These are phyloP conservation scores for Anableps anableps DNA, from an alignment of 2,797 vertebrate species.

Conservation along the genomic window DNA sequence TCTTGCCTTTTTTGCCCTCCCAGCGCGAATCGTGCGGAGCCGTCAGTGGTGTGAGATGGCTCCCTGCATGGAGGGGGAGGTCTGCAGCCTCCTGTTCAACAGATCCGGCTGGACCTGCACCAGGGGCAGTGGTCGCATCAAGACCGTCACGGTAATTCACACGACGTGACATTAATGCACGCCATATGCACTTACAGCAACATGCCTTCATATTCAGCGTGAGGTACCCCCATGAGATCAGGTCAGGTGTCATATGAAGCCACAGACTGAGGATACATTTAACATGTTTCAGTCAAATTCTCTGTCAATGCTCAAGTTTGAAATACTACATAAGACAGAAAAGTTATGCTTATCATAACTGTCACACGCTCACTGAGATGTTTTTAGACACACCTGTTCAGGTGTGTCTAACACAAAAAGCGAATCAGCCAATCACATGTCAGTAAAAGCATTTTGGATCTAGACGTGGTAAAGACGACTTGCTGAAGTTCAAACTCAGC, in stretches of 20 bases:
- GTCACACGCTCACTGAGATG: too few relatives aligned
- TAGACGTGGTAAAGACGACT: too few relatives aligned
- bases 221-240: not conserved
- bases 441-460: too few relatives aligned
- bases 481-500: too few relatives aligned
- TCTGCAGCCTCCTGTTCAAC: conserved; percentile 87
- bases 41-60: conserved; percentile 90
- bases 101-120: conserved; percentile 89
- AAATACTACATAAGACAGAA: conserved; percentile 12
- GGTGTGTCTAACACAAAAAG: not conserved
- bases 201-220: conserved; percentile 13
- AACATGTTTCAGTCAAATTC: conserved; percentile 23
- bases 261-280: conserved; percentile 12
- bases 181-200: conserved; percentile 46
- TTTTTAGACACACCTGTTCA: not conserved
- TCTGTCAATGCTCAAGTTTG: conserved; percentile 19
- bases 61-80: conserved; percentile 86
- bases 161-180: conserved; percentile 44
- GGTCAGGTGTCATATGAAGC: conserved; percentile 17
- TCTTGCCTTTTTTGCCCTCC: conserved; percentile 35
- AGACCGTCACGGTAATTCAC: conserved; percentile 87
- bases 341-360: not conserved
- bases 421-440: too few relatives aligned
- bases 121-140: conserved; percentile 86
- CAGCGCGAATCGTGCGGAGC: conserved; percentile 85